phyloP scores from a whole-genome alignment of 1,140 invertebrate species.

The Nasonia longicornis region DNA sequence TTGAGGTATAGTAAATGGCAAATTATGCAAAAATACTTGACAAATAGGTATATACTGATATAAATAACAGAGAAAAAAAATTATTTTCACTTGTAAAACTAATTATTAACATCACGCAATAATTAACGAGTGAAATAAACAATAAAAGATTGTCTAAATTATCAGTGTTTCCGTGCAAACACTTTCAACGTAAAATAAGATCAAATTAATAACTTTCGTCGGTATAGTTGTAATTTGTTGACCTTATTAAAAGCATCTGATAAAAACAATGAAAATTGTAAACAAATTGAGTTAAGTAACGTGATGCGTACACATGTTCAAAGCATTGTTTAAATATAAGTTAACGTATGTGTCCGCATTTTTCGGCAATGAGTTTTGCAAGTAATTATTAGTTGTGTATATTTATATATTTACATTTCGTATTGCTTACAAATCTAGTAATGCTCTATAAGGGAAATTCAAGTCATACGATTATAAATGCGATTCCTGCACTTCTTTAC shows the following conservation, averaged over 20 bases:
- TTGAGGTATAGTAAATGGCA: slow-evolving; percentile 42
- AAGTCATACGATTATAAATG: slow-evolving; percentile 30
- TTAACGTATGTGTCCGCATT: neutral
- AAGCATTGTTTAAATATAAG: slow-evolving; percentile 19
- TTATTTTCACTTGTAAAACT: neutral
- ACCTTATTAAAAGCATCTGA: neutral
- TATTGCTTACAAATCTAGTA: slow-evolving; percentile 35
- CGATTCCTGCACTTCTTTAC: slow-evolving; percentile 2
- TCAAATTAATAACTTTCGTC: neutral
- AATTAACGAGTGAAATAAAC: slow-evolving; percentile 8
- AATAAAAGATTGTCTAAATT: slow-evolving; percentile 26
- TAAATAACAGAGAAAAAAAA: slow-evolving; percentile 15
- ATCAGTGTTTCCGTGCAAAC: neutral
- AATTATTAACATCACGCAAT: slow-evolving; percentile 4
- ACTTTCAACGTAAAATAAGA: neutral
- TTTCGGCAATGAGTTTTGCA: slow-evolving; percentile 14
- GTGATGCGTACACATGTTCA: neutral
- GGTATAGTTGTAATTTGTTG: neutral
- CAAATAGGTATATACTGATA: slow-evolving; percentile 2
- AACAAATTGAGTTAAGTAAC: neutral
- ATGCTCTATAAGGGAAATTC: slow-evolving; percentile 17
- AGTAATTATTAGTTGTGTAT: slow-evolving; percentile 6
- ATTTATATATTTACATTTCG: slow-evolving; percentile 29
- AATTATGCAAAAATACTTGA: slow-evolving; percentile 24
- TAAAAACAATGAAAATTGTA: slow-evolving; percentile 1